Evolutionary conservation across 2,888 invertebrate genomes (phyloP).

Genomic region (Meganola albula): DNA sequence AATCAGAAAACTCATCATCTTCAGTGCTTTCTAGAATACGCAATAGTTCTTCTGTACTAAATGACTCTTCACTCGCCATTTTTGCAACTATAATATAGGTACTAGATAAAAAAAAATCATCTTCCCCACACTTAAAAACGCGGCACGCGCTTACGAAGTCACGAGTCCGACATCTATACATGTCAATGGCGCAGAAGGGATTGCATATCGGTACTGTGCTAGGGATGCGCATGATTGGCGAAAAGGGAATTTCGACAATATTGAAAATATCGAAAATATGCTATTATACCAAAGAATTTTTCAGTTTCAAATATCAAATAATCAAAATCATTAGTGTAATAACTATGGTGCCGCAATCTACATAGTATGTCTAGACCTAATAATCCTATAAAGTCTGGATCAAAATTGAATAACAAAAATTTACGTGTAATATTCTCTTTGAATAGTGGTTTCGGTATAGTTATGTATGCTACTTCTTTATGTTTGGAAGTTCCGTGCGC

Average conservation of each 20-base stretch:
- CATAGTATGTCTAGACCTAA: conserved; percentile 25
- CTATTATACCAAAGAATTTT: too few relatives aligned
- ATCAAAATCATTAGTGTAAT: too few relatives aligned
- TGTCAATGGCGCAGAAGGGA: conserved; percentile 11
- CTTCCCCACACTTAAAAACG: conserved; percentile 4
- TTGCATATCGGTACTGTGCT: conserved; percentile 8
- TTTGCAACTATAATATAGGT: conserved; percentile 6
- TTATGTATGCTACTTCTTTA: conserved; percentile 17
- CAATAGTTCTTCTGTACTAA: conserved; percentile 7
- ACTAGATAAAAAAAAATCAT: conserved; percentile 1
- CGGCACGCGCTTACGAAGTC: conserved; percentile 9
- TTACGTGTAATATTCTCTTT: conserved; percentile 23
- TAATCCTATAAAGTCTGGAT: conserved; percentile 26
- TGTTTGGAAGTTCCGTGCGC: conserved; percentile 42
- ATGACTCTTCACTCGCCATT: conserved; percentile 8
- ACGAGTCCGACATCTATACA: conserved; percentile 7
- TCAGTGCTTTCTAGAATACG: conserved; percentile 7
- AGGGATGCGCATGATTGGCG: conserved; percentile 4
- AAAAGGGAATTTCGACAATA: conserved; percentile 4
- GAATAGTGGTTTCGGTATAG: conserved; percentile 16
- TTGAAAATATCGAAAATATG: too few relatives aligned
- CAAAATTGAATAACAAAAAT: conserved; percentile 29
- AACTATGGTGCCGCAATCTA: too few relatives aligned
- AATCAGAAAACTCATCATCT: conserved; percentile 8
- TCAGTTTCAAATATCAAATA: too few relatives aligned